These are phyloP conservation scores for Melanotus villosus DNA, from an alignment of 2,888 invertebrate species.

Conservation along the genomic window DNA sequence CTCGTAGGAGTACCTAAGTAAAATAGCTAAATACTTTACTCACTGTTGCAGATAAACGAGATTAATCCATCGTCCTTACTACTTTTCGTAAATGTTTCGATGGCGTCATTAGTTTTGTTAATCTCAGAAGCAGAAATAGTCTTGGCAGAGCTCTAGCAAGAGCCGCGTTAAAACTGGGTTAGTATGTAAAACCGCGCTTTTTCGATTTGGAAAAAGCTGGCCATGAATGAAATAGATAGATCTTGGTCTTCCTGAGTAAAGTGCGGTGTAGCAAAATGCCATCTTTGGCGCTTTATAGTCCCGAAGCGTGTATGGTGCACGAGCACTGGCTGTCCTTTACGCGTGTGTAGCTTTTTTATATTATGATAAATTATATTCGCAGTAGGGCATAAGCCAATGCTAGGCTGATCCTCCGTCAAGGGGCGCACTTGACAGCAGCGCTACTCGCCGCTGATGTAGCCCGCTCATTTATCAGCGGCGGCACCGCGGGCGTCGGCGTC, in stretches of 20 bases:
- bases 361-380: constrained; percentile 50
- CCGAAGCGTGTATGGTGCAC: constrained; percentile 15
- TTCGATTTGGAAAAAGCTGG: background rate
- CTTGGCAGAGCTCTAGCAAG: too few species aligned
- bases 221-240: background rate
- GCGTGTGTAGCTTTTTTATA: constrained; percentile 37
- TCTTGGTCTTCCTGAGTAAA: constrained; percentile 8
- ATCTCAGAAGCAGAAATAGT: too few species aligned
- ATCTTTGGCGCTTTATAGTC: constrained; percentile 16
- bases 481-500: constrained; percentile 47
- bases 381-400: constrained; percentile 44
- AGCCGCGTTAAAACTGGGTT: background rate
- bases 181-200: background rate
- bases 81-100: too few species aligned
- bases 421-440: constrained; percentile 49
- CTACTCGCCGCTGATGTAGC: constrained; percentile 46
- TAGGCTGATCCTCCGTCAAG: constrained; percentile 47
- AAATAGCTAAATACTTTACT: too few species aligned
- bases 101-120: too few species aligned
- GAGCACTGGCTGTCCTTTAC: constrained; percentile 8
- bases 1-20: too few species aligned
- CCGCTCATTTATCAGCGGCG: constrained; percentile 51
- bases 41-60: too few species aligned
- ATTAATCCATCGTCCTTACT: too few species aligned
- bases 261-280: constrained; percentile 8